A percentile compares a stretch with the other conserved stretches of the same genome.
These are phyloP conservation scores for Leucophenga maculata DNA, from an alignment of 2,888 invertebrate genomes.

Conservation along the genomic window DNA sequence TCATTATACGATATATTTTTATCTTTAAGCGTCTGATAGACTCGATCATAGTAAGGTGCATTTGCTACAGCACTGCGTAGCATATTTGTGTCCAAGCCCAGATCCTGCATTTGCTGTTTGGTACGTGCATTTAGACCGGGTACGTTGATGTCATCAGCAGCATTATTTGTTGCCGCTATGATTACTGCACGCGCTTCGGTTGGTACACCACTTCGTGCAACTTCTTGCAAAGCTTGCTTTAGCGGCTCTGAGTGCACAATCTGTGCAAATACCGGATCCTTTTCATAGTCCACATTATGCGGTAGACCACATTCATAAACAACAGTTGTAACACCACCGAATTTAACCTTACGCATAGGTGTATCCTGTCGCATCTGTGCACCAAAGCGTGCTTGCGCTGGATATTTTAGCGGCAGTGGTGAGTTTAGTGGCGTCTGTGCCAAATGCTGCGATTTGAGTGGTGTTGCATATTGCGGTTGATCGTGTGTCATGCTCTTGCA, in stretches of 20 bases:
- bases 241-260: constrained; percentile 68
- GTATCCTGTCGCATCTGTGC: constrained; percentile 70
- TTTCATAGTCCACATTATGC: constrained; percentile 65
- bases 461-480: constrained; percentile 31
- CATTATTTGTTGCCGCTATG: constrained; percentile 32
- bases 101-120: constrained; percentile 74
- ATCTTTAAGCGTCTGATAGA: constrained; percentile 75
- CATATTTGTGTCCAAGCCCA: constrained; percentile 75
- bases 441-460: constrained; percentile 35
- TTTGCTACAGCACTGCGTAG: constrained; percentile 77
- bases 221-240: constrained; percentile 57
- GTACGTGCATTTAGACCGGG: constrained; percentile 71
- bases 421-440: constrained; percentile 63
- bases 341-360: constrained; percentile 70
- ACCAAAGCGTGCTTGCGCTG: constrained; percentile 59
- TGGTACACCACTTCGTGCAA: constrained; percentile 38
- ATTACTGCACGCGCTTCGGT: constrained; percentile 20
- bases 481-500: constrained; percentile 37
- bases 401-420: constrained; percentile 65
- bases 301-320: constrained; percentile 68
- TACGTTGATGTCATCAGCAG: constrained; percentile 54
- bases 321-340: constrained; percentile 63
- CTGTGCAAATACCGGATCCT: constrained; percentile 67
- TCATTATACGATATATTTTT: constrained; percentile 74
- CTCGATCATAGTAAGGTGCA: constrained; percentile 76